These are phyloP conservation scores for Ischnus inquisitorius DNA, from an alignment of 2,888 invertebrate species.

Conservation along the genomic window DNA sequence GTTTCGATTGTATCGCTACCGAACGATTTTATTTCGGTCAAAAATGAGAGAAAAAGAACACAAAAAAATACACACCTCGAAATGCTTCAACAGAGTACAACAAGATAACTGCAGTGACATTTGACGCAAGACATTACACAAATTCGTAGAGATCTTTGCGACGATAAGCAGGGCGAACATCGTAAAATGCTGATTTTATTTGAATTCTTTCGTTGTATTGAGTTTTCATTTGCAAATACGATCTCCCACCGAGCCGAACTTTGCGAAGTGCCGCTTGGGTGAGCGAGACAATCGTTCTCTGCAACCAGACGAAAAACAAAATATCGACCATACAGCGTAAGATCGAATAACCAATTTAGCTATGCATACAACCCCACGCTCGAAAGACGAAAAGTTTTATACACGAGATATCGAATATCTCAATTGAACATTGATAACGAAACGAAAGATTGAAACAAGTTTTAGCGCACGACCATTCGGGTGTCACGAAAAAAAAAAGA, in stretches of 20 bases:
- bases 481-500: constrained; percentile 37
- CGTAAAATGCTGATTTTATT: constrained; percentile 9
- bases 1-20: constrained; percentile 36
- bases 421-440: neutral
- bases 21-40: constrained; percentile 7
- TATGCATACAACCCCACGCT: constrained; percentile 6
- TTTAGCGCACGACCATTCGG: constrained; percentile 53
- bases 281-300: neutral
- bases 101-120: neutral
- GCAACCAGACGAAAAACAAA: neutral
- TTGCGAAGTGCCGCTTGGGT: constrained; percentile 9
- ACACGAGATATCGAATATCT: neutral
- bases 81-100: neutral
- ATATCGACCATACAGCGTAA: constrained; percentile 5
- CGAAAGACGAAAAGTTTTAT: neutral
- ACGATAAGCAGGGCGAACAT: neutral
- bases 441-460: neutral
- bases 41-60: neutral
- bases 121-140: constrained; percentile 10
- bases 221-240: constrained; percentile 29
- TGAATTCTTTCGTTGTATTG: constrained; percentile 10
- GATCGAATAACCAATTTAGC: constrained; percentile 8
- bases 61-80: neutral
- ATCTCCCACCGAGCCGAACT: constrained; percentile 17
- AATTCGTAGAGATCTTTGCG: constrained; percentile 13